These are phyloP conservation scores for Tretioscincus oriximinensis DNA, from an alignment of 2,113 vertebrate species.

Conservation along the genomic window DNA sequence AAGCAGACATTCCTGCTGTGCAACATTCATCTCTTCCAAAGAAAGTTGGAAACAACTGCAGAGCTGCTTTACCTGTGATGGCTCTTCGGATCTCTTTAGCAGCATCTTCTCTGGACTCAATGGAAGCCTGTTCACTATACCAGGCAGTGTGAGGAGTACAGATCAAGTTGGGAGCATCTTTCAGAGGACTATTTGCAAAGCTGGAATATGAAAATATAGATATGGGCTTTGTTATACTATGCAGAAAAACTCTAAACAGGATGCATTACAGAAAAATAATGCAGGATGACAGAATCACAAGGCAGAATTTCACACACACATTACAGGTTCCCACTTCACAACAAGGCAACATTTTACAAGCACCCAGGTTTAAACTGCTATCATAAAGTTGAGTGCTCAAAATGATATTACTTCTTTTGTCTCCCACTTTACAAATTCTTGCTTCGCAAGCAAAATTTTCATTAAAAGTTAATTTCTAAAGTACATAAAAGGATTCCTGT, in stretches of 20 bases:
- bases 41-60: slow-evolving; percentile 44
- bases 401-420: no score
- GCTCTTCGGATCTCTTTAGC: slow-evolving; percentile 88
- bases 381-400: no score
- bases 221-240: slow-evolving; percentile 28
- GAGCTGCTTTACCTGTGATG: slow-evolving; percentile 80
- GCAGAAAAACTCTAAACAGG: background rate
- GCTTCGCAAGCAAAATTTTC: no score
- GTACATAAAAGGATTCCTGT: no score
- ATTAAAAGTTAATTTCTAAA: no score
- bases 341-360: no score
- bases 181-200: slow-evolving; percentile 86
- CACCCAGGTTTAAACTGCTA: no score
- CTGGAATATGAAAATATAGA: slow-evolving; percentile 53
- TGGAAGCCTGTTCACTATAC: slow-evolving; percentile 91
- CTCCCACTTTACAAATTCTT: no score
- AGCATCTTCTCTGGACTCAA: slow-evolving; percentile 87
- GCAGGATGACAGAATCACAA: background rate
- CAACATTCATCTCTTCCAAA: slow-evolving; percentile 14
- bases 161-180: slow-evolving; percentile 88
- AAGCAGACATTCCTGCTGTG: background rate
- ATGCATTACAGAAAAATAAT: background rate
- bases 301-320: no score
- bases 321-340: no score
- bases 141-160: slow-evolving; percentile 90